These are phyloP conservation scores for Oryzias curvinotus DNA, from an alignment of 2,113 vertebrate species.

Conservation along the genomic window DNA sequence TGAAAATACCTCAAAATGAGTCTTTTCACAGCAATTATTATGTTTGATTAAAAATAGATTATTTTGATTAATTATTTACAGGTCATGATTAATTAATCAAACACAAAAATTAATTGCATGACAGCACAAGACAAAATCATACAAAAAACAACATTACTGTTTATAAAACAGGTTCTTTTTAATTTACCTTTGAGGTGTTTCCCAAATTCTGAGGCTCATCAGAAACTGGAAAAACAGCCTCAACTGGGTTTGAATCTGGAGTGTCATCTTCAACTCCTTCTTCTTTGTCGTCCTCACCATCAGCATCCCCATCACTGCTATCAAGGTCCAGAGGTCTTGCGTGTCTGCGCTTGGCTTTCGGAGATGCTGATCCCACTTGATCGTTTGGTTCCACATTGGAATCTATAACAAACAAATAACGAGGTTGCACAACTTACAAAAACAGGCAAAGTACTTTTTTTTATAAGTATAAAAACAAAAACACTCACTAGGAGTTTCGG, in stretches of 20 bases:
- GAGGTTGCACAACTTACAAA: not conserved
- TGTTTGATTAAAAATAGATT: too few relatives aligned
- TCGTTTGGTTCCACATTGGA: constrained; percentile 78
- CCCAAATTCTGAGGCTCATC: constrained; percentile 71
- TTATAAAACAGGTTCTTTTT: too few relatives aligned
- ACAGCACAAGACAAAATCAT: too few relatives aligned
- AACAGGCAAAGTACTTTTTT: not conserved
- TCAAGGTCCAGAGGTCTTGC: constrained; percentile 87
- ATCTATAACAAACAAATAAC: not conserved
- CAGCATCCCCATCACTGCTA: constrained; percentile 79
- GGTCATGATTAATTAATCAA: too few relatives aligned
- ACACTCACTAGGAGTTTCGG: constrained; percentile 57
- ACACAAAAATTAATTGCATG: too few relatives aligned
- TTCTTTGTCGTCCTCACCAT: constrained; percentile 1
- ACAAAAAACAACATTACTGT: too few relatives aligned
- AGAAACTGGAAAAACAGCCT: constrained; percentile 67
- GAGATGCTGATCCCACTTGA: constrained; percentile 55
- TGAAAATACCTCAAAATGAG: too few relatives aligned
- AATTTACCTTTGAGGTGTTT: not conserved
- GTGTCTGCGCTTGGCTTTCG: constrained; percentile 83
- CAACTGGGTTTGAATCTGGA: constrained; percentile 71
- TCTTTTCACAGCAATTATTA: too few relatives aligned
- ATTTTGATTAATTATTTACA: too few relatives aligned
- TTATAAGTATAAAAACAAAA: not conserved
- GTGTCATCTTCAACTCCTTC: constrained; percentile 79